phyloP scores from a whole-genome alignment of 2,113 vertebrate species.

The Taurulus bubalis region DNA sequence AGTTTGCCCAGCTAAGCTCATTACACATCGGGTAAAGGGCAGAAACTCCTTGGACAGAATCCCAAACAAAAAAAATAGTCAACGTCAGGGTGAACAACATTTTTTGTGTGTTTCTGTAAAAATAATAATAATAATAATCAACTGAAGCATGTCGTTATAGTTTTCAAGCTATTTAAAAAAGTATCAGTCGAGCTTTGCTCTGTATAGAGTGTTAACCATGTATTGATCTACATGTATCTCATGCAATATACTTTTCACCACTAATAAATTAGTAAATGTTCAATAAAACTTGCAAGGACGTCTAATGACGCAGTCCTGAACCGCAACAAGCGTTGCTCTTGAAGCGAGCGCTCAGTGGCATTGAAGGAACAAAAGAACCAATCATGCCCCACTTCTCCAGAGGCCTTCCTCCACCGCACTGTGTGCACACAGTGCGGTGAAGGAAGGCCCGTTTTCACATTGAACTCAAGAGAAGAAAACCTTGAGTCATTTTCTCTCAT shows the following conservation, averaged over 20 bases:
- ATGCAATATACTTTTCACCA: not conserved
- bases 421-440: no score
- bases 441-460: not conserved
- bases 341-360: not conserved
- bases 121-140: not conserved
- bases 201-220: no score
- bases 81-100: not conserved
- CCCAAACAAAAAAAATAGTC: not conserved
- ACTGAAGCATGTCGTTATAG: not conserved
- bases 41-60: not conserved
- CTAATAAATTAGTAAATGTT: not conserved
- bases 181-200: no score
- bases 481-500: conserved; percentile 19
- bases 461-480: conserved; percentile 8
- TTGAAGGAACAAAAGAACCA: conserved; percentile 20
- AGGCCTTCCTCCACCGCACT: conserved; percentile 7
- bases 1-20: not conserved
- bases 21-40: not conserved
- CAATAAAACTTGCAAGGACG: not conserved
- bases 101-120: not conserved
- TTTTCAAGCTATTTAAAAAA: not conserved
- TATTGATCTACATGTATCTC: not conserved
- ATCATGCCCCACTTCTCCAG: not conserved
- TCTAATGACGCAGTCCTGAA: not conserved
- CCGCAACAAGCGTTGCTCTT: not conserved